These are phyloP conservation scores for Drosophila melanica DNA, from an alignment of 1,140 invertebrate genomes.

Conservation along the genomic window DNA sequence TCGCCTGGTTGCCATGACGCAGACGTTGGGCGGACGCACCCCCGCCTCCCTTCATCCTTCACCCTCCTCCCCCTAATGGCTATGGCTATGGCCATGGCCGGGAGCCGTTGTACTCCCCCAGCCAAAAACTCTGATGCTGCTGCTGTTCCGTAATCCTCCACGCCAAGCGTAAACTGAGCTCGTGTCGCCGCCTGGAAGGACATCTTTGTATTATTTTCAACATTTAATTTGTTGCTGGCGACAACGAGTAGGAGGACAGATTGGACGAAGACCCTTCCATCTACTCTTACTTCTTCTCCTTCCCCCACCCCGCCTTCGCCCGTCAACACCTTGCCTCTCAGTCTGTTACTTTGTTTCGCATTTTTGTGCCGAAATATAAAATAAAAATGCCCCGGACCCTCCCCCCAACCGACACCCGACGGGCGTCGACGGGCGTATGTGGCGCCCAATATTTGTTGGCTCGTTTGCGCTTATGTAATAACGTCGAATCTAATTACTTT, in stretches of 20 bases:
- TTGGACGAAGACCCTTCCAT: slow-evolving; percentile 36
- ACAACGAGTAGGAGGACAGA: slow-evolving; percentile 35
- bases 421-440: slow-evolving; percentile 20
- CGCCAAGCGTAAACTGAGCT: slow-evolving; percentile 74
- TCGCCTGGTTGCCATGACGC: slow-evolving; percentile 68
- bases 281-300: background rate
- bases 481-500: slow-evolving; percentile 81
- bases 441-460: slow-evolving; percentile 57
- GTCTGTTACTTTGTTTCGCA: slow-evolving; percentile 67
- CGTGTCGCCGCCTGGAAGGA: slow-evolving; percentile 67
- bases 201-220: slow-evolving; percentile 82
- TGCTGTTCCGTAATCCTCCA: slow-evolving; percentile 63
- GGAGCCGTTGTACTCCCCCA: slow-evolving; percentile 17
- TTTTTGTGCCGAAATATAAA: slow-evolving; percentile 66
- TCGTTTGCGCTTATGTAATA: slow-evolving; percentile 76
- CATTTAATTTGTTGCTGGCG: slow-evolving; percentile 81
- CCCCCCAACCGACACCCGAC: background rate
- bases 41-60: slow-evolving; percentile 6
- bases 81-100: background rate
- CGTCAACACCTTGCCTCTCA: background rate
- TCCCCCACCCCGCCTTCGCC: background rate
- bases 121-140: background rate
- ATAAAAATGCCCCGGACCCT: slow-evolving; percentile 50
- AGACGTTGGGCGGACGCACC: slow-evolving; percentile 4
- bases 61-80: background rate